Conservation (phyloP, 2,113 vertebrate genomes). For the Porphyrio hochstetteri region DNA sequence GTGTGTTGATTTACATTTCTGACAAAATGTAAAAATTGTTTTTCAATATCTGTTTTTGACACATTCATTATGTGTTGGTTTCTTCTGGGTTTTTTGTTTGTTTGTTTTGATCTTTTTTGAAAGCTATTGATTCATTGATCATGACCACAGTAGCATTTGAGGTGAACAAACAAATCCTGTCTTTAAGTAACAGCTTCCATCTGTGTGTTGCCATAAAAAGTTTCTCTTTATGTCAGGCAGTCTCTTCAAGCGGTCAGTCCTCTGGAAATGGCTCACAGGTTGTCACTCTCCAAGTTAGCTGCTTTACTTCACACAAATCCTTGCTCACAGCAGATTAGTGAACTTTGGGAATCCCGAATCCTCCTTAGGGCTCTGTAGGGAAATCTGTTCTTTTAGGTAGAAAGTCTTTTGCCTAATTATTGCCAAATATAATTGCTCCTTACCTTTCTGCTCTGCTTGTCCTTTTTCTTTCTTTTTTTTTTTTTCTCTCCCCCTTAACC, state of each 20-base stretch:
- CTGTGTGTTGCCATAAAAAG: not conserved
- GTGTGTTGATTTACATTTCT: not conserved
- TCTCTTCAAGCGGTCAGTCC: not conserved
- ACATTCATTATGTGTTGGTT: not conserved
- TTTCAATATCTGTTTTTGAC: not conserved
- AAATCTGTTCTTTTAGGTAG: not conserved
- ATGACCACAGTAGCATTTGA: not conserved
- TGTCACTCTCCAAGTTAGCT: not conserved
- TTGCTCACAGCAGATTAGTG: not conserved
- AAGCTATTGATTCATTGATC: not conserved
- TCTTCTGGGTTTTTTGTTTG: not conserved
- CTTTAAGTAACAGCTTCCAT: not conserved
- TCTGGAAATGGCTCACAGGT: not conserved
- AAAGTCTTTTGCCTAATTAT: slow-evolving; percentile 1
- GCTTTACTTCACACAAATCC: not conserved
- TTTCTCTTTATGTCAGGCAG: not conserved
- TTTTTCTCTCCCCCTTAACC: not conserved
- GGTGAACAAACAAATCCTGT: not conserved
- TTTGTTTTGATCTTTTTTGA: not conserved
- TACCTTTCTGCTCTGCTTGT: not conserved
- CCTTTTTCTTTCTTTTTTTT: not conserved
- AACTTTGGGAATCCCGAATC: not conserved
- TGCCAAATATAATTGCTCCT: not conserved
- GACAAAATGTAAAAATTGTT: slow-evolving; percentile 9
- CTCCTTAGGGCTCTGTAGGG: not conserved